phyloP scores from a whole-genome alignment of 2,888 invertebrate genomes.

The Pyralis farinalis region DNA sequence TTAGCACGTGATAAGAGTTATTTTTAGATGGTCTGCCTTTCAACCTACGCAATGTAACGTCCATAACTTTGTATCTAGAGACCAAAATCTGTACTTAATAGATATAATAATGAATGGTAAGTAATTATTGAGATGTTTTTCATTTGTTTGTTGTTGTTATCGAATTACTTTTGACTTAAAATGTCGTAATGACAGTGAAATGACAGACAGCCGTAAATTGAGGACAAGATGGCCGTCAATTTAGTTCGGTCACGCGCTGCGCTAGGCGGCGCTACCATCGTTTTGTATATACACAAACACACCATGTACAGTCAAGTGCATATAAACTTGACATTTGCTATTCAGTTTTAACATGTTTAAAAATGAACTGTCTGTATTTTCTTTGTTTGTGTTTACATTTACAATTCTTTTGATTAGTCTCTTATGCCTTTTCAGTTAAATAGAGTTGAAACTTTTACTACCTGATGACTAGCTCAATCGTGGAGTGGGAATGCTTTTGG shows the following conservation, averaged over 20 bases:
- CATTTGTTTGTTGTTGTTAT: constrained; percentile 67
- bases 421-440: too few relatives aligned
- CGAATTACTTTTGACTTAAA: constrained; percentile 60
- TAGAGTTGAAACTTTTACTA: too few relatives aligned
- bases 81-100: neutral
- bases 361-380: too few relatives aligned
- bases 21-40: constrained; percentile 58
- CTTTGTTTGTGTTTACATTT: too few relatives aligned
- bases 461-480: too few relatives aligned
- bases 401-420: too few relatives aligned
- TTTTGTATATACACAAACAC: constrained; percentile 36
- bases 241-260: constrained; percentile 55
- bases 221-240: constrained; percentile 21
- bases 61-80: neutral
- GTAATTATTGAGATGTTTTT: constrained; percentile 18
- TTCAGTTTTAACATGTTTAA: too few relatives aligned
- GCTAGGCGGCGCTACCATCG: constrained; percentile 49
- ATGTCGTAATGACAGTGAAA: constrained; percentile 74
- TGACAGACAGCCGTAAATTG: constrained; percentile 20
- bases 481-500: too few relatives aligned
- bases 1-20: constrained; percentile 67
- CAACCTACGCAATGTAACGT: constrained; percentile 36
- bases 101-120: too few relatives aligned
- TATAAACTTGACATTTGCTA: too few relatives aligned
- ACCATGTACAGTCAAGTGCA: neutral